phyloP scores from a whole-genome alignment of 2,888 invertebrate species.

The Coleophora flavipennella region DNA sequence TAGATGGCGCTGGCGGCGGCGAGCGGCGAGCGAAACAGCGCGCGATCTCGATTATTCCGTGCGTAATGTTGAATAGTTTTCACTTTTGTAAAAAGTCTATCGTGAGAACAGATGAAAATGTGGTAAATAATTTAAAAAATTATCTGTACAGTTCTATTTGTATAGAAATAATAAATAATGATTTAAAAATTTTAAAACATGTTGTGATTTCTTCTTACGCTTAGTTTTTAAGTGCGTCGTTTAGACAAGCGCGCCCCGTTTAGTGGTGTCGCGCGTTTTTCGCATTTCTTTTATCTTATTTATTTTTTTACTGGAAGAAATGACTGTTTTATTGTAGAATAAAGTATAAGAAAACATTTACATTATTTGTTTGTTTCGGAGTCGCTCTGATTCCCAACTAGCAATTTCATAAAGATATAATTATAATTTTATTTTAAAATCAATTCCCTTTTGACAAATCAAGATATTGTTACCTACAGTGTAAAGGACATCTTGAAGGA shows the following conservation, averaged over 20 bases:
- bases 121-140: conserved; percentile 70
- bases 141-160: conserved; percentile 76
- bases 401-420: too few relatives aligned
- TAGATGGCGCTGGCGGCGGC: neutral
- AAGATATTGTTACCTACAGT: too few relatives aligned
- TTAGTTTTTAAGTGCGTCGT: conserved; percentile 47
- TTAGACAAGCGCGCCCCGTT: conserved; percentile 24
- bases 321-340: conserved; percentile 69
- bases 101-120: conserved; percentile 65
- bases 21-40: conserved; percentile 21
- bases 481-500: too few relatives aligned
- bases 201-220: conserved; percentile 66
- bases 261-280: conserved; percentile 28
- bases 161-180: conserved; percentile 75
- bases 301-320: conserved; percentile 55
- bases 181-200: conserved; percentile 66
- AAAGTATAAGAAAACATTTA: conserved; percentile 62
- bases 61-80: conserved; percentile 69
- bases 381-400: neutral
- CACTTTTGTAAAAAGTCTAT: conserved; percentile 75
- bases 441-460: too few relatives aligned
- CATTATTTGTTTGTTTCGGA: conserved; percentile 43
- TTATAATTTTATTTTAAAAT: too few relatives aligned
- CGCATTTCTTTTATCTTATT: conserved; percentile 44
- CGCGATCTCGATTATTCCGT: conserved; percentile 61